phyloP scores from a whole-genome alignment of 1,140 invertebrate genomes.

The Adoxophyes honmai region DNA sequence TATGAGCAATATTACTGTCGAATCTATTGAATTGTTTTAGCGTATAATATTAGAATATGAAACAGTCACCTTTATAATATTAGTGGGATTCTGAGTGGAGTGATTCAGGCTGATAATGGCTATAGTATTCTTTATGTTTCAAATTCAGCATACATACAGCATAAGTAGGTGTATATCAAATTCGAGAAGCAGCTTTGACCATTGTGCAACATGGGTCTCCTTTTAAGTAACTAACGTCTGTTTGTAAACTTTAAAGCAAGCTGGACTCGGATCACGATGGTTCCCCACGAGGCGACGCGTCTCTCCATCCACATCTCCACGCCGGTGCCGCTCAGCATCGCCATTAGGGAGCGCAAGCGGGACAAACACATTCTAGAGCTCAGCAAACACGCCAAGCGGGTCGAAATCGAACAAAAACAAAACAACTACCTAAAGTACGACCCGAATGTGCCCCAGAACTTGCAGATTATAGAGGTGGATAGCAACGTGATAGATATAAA shows the following conservation, averaged over 20 bases:
- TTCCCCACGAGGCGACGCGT: slow-evolving; percentile 58
- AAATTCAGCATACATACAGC: no score
- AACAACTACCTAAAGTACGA: slow-evolving; percentile 63
- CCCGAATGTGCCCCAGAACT: slow-evolving; percentile 60
- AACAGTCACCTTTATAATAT: no score
- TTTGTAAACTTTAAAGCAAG: slow-evolving; percentile 33
- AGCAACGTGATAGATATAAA: slow-evolving; percentile 63
- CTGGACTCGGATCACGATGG: slow-evolving; percentile 60
- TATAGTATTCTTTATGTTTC: no score
- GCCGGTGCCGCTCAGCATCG: slow-evolving; percentile 47
- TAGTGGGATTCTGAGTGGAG: no score
- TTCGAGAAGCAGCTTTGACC: no score
- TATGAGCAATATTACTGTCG: no score
- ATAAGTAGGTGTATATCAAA: no score
- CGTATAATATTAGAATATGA: no score
- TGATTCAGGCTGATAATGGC: no score
- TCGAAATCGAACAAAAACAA: slow-evolving; percentile 43
- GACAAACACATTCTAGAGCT: slow-evolving; percentile 57
- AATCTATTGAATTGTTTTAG: no score
- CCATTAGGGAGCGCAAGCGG: slow-evolving; percentile 48
- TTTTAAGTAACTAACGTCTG: no score
- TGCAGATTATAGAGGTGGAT: slow-evolving; percentile 63
- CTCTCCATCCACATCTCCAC: slow-evolving; percentile 55
- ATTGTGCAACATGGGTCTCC: no score
- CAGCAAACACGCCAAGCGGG: slow-evolving; percentile 49